Base-by-base conservation (phyloP, 2,888 invertebrate genomes). In the Cosmorhoe ocellata region DNA sequence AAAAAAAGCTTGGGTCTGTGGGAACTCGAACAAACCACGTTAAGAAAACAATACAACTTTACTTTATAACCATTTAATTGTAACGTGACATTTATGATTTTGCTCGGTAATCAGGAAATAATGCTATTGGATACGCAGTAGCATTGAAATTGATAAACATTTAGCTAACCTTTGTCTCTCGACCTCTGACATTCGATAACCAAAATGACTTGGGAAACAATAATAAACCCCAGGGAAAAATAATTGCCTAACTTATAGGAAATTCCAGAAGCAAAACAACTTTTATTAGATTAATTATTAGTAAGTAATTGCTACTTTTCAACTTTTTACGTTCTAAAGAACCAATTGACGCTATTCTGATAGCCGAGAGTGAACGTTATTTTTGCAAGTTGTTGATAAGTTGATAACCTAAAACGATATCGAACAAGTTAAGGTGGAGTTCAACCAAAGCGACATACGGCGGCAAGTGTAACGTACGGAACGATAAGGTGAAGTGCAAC, bases 371-470 rank as follows among this genome's bases (percentile, higher is more conserved):
- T 12, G 41, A 45, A 44, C 39, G 33, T 33, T 38, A n/a, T 40
- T 51, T 51, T 48, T 46, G 47, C 44, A 32, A 45, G 27, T 27
- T 10, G 11, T 14, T 48, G 57, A 59, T 59, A 57, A 46, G 33
- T 34, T 38, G 61, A 69, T 66, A 67, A 50, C 51, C 49, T 46
- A 52, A 58, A 52, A 41, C 44, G 44, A 42, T 45, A 7, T 28
- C 39, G 53, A 62, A 66, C 24, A 24, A 7, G 6, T 24, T 7
- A 24, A 24, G 24, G 24, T 24, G 24, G 7, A 24, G 7, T 24
- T 7, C 7, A 6, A 24, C 7, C 7, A 24, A 4, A 3, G 24
- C 24, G 24, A 24, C 24, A 6, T 5, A 4, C 2, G 18, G 4
- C 18, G 18, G n/a, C n/a, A n/a, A n/a, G n/a, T n/a, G n/a, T n/a